A percentile compares a stretch with the other conserved stretches of the same genome.
Evolutionary conservation across 2,113 vertebrate genomes (phyloP).

Genomic region (Progne subis): DNA sequence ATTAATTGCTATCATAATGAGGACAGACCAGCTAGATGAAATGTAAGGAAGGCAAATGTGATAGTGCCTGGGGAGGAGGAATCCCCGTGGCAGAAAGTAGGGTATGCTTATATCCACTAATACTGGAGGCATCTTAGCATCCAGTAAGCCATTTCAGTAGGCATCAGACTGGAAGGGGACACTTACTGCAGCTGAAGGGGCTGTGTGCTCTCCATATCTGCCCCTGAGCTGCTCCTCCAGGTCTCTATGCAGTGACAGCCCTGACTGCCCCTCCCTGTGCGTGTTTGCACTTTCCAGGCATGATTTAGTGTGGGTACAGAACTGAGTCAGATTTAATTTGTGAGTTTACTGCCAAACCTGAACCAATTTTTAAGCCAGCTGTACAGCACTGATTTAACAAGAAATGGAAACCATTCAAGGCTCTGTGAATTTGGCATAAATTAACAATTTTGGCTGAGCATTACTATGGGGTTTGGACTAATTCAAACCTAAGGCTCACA

Average conservation of each 20-base stretch:
- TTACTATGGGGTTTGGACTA: background rate
- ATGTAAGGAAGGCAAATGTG: background rate
- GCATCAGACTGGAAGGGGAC: background rate
- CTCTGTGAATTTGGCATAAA: conserved; percentile 54
- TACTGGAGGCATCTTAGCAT: background rate
- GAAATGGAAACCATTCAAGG: conserved; percentile 58
- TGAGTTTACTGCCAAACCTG: background rate
- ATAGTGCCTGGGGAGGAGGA: background rate
- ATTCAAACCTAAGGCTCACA: conserved; percentile 23
- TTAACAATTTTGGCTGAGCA: conserved; percentile 32
- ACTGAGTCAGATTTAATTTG: conserved; percentile 42
- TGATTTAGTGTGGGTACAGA: background rate
- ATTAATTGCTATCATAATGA: background rate
- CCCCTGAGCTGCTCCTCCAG: background rate
- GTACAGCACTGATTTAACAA: conserved; percentile 36
- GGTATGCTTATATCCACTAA: background rate
- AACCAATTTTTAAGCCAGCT: conserved; percentile 46
- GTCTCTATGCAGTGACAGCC: background rate
- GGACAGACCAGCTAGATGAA: background rate
- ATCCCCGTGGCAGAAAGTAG: conserved; percentile 25
- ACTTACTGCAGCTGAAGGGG: background rate
- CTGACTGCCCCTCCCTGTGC: accelerated
- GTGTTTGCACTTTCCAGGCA: background rate
- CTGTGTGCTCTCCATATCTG: background rate
- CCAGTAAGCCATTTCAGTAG: background rate